phyloP scores from a whole-genome alignment of 1,140 invertebrate genomes.

The Chironomus tepperi region DNA sequence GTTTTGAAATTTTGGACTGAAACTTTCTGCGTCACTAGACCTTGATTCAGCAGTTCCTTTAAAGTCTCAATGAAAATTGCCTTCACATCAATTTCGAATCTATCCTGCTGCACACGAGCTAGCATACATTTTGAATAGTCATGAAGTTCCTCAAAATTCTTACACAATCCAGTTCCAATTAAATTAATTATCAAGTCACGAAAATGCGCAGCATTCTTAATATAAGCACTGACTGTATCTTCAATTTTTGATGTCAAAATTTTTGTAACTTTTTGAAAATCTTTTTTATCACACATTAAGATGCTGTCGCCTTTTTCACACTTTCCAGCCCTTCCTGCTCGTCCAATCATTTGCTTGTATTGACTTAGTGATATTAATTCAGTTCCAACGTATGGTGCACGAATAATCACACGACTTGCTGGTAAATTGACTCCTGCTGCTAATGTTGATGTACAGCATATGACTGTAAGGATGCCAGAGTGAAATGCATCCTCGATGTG shows the following conservation, averaged over 20 bases:
- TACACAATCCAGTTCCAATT: conserved; percentile 53
- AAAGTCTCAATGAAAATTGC: conserved; percentile 50
- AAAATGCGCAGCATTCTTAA: conserved; percentile 43
- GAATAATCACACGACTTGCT: conserved; percentile 80
- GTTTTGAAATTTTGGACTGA: background rate
- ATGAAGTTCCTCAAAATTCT: conserved; percentile 45
- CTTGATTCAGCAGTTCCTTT: conserved; percentile 47
- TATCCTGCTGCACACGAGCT: conserved; percentile 50
- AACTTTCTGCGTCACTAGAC: conserved; percentile 40
- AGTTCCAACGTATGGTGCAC: conserved; percentile 71
- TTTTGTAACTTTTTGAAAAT: conserved; percentile 47
- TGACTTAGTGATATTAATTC: conserved; percentile 66
- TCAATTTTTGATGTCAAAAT: conserved; percentile 59
- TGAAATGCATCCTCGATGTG: conserved; percentile 83
- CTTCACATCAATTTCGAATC: conserved; percentile 47
- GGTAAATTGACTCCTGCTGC: conserved; percentile 96
- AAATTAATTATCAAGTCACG: conserved; percentile 58
- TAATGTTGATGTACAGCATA: conserved; percentile 93
- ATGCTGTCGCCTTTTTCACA: conserved; percentile 75
- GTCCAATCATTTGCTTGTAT: conserved; percentile 93
- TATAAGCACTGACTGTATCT: conserved; percentile 55
- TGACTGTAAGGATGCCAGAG: conserved; percentile 67
- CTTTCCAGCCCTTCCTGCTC: conserved; percentile 56
- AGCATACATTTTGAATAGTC: conserved; percentile 49
- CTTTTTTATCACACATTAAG: conserved; percentile 49